Evolutionary conservation across 2,797 vertebrate genomes (phyloP).

Genomic region (Miichthys miiuy): DNA sequence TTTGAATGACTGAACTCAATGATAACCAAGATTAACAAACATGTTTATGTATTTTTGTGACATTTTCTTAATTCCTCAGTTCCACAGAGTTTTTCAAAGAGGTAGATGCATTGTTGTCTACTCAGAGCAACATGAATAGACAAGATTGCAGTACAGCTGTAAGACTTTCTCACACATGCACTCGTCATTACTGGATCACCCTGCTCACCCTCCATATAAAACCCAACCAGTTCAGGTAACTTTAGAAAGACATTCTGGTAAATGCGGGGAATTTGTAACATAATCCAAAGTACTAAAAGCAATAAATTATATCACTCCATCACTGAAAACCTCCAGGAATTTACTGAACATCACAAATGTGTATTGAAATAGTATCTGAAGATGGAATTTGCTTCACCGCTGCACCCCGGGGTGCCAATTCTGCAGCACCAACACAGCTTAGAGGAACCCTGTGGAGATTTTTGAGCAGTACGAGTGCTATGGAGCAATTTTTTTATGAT

Average conservation of each 20-base stretch:
- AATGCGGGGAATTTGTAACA: slow-evolving; percentile 14
- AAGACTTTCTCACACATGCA: neutral
- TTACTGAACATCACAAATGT: neutral
- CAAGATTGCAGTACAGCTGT: slow-evolving; percentile 1
- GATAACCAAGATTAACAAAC: neutral
- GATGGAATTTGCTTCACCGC: neutral
- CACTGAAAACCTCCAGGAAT: slow-evolving; percentile 7
- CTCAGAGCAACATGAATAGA: neutral
- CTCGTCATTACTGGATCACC: slow-evolving; percentile 11
- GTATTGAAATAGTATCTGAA: neutral
- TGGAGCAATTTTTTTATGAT: neutral
- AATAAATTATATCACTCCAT: slow-evolving; percentile 1
- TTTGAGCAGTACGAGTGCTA: neutral
- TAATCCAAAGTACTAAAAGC: slow-evolving; percentile 28
- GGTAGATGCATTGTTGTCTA: neutral
- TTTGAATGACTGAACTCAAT: neutral
- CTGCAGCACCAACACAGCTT: neutral
- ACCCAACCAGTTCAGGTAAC: neutral
- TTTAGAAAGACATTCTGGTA: slow-evolving; percentile 25
- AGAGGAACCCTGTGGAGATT: neutral
- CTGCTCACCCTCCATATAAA: slow-evolving; percentile 1
- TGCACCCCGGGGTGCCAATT: neutral
- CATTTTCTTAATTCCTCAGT: neutral
- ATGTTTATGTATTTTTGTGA: neutral
- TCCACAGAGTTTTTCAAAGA: neutral